Base-by-base conservation (phyloP, 1,140 invertebrate species). In the Nasonia giraulti region DNA sequence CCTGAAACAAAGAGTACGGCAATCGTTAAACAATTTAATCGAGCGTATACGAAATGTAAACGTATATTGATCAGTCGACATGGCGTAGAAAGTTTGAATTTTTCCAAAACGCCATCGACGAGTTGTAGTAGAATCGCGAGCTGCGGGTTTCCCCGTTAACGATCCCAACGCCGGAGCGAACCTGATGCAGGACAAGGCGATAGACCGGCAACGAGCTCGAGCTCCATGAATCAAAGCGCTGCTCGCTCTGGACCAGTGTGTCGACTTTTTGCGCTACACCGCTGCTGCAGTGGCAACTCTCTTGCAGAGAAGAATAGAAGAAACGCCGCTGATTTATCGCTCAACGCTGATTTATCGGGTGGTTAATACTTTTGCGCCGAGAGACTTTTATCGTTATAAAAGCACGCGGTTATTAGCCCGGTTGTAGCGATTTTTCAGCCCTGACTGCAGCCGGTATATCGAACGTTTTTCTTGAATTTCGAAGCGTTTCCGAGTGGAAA, bases 1-100 rank as follows among this genome's bases (percentile, higher is more conserved):
- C 96, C 97, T 97, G 94, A n/a, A 94, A 95, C 86, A 88, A 92
- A 91, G 91, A 89, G 12, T 75, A 47, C 14, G 74, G 37, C 88
- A 92, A 87, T 88, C 89, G 89, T 75, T 85, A 84, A 37, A 37
- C 33, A 37, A 37, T 37, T 27, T 27, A 27, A 27, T 27, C 27
- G 27, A 27, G 27, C 27, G 33, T 33, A 33, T 33, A 33, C 5
- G 33, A 33, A 33, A 33, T 33, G 2, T 33, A 33, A 33, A 33
- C 5, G 33, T 23, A n/a, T 33, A 33, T 33, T 1, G 2, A 37
- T 37, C 33, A 37, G 33, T 37, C 33, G 5, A 37, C 33, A n/a
- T n/a, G 33, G 5, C 33, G 33, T 37, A 37, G 33, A 37, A 37
- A 37, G 33, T 44, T 44, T 44, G 7, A 44, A 8, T 44, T 11